These are phyloP conservation scores for Chloroceryle aenea DNA, from an alignment of 2,113 vertebrate species.

Conservation along the genomic window DNA sequence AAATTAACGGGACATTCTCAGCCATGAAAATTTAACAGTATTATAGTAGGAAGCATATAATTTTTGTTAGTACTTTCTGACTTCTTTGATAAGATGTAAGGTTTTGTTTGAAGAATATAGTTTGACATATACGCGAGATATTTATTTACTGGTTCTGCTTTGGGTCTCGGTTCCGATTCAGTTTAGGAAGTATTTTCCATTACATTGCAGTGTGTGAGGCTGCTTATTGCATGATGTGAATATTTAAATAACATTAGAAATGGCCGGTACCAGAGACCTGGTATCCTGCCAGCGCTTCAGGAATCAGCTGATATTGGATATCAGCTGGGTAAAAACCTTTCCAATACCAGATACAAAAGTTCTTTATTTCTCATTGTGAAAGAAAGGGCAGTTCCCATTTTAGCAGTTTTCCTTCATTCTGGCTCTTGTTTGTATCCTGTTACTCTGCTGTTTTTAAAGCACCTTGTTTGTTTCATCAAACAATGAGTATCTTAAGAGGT, in stretches of 20 bases:
- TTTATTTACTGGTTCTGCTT: slow-evolving; percentile 77
- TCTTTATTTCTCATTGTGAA: slow-evolving; percentile 65
- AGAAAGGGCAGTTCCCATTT: slow-evolving; percentile 60
- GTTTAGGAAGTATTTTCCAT: slow-evolving; percentile 67
- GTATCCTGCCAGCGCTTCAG: slow-evolving; percentile 63
- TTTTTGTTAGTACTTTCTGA: slow-evolving; percentile 77
- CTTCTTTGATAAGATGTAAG: slow-evolving; percentile 77
- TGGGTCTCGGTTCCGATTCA: slow-evolving; percentile 68
- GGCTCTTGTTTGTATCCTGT: slow-evolving; percentile 64
- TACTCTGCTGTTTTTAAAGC: slow-evolving; percentile 65
- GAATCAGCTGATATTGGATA: slow-evolving; percentile 59
- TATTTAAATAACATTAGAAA: slow-evolving; percentile 70
- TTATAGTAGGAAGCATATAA: slow-evolving; percentile 73
- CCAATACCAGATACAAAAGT: slow-evolving; percentile 48
- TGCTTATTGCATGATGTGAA: slow-evolving; percentile 66
- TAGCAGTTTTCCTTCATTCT: slow-evolving; percentile 39
- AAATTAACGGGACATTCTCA: slow-evolving; percentile 70
- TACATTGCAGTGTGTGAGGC: slow-evolving; percentile 67
- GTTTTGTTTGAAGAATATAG: slow-evolving; percentile 80
- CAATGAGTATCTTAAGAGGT: slow-evolving; percentile 60
- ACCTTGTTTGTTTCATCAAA: slow-evolving; percentile 71
- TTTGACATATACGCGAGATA: slow-evolving; percentile 76
- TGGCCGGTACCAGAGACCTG: slow-evolving; percentile 57
- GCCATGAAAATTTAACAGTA: slow-evolving; percentile 76
- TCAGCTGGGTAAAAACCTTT: slow-evolving; percentile 62